Percentiles rank a stretch among this genome's conserved stretches.
Conservation (phyloP, 2,797 vertebrate species). For the Myoxocephalus aenaeus region DNA sequence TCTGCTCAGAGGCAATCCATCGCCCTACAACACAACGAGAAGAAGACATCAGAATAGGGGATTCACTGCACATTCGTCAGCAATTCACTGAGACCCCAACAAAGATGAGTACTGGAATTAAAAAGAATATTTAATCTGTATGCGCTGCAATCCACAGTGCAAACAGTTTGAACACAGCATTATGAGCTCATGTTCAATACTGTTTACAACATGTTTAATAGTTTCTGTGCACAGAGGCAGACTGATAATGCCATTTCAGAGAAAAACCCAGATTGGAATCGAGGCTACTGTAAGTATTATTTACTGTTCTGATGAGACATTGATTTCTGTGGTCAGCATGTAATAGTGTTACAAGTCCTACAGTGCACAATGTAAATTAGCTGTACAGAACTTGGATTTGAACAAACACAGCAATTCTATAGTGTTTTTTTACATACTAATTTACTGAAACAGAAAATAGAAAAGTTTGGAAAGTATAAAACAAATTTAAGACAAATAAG, state of each 20-base stretch:
- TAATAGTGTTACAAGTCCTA: constrained; percentile 71
- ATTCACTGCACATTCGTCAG: constrained; percentile 38
- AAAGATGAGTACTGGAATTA: constrained; percentile 38
- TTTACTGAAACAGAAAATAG: constrained; percentile 35
- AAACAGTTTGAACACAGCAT: constrained; percentile 35
- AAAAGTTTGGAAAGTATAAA: constrained; percentile 21
- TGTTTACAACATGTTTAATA: constrained; percentile 50
- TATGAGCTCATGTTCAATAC: constrained; percentile 44
- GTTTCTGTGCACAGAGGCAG: constrained; percentile 40
- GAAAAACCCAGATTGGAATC: constrained; percentile 59
- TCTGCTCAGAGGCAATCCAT: constrained; percentile 82
- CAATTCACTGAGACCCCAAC: constrained; percentile 44
- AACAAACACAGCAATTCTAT: constrained; percentile 64
- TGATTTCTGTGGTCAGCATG: constrained; percentile 80
- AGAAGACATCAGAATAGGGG: constrained; percentile 21
- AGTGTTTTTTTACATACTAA: constrained; percentile 28
- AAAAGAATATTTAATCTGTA: constrained; percentile 48
- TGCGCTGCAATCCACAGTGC: constrained; percentile 24
- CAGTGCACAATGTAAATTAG: constrained; percentile 78
- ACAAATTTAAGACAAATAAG: constrained; percentile 15
- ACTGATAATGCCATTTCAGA: constrained; percentile 58
- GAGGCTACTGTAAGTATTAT: constrained; percentile 72
- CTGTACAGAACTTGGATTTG: constrained; percentile 50
- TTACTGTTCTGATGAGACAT: constrained; percentile 78
- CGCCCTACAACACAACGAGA: constrained; percentile 83